Evolutionary conservation across 2,888 invertebrate species (phyloP).

Genomic region (Hofmannophila pseudospretella): DNA sequence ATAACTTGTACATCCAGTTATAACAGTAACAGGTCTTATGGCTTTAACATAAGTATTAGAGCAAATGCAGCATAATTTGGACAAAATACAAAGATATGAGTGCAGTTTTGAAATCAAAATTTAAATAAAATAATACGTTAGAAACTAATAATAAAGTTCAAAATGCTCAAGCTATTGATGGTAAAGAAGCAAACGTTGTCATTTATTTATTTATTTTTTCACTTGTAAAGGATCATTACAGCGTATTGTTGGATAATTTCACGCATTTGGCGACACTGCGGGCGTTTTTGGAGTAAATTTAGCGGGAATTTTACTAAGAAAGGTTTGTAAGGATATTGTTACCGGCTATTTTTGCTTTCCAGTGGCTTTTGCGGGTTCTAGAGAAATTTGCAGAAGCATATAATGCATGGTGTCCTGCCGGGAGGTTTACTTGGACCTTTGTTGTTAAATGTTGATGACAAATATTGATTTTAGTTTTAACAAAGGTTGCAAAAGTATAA

Average conservation of each 20-base stretch:
- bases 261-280: constrained; percentile 71
- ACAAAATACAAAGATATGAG: constrained; percentile 16
- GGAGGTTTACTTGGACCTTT: constrained; percentile 5
- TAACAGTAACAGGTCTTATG: constrained; percentile 16
- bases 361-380: constrained; percentile 5
- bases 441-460: constrained; percentile 8
- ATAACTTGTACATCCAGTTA: neutral
- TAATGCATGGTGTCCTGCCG: constrained; percentile 10
- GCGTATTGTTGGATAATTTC: constrained; percentile 70
- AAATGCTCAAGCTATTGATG: constrained; percentile 17
- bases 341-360: constrained; percentile 28
- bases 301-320: constrained; percentile 50
- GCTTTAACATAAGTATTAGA: constrained; percentile 6
- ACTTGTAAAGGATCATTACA: constrained; percentile 69
- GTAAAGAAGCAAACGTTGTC: constrained; percentile 16
- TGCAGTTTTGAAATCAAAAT: constrained; percentile 7
- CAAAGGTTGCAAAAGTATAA: too few species aligned
- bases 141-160: constrained; percentile 20
- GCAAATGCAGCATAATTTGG: constrained; percentile 5
- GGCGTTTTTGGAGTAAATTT: constrained; percentile 60
- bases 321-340: constrained; percentile 41
- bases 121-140: neutral
- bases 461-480: constrained; percentile 8
- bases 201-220: constrained; percentile 55
- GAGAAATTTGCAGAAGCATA: constrained; percentile 13